A percentile compares a stretch with the other conserved stretches of the same genome.
phyloP scores from a whole-genome alignment of 2,797 vertebrate genomes.

The Paramormyrops hopkinsi region DNA sequence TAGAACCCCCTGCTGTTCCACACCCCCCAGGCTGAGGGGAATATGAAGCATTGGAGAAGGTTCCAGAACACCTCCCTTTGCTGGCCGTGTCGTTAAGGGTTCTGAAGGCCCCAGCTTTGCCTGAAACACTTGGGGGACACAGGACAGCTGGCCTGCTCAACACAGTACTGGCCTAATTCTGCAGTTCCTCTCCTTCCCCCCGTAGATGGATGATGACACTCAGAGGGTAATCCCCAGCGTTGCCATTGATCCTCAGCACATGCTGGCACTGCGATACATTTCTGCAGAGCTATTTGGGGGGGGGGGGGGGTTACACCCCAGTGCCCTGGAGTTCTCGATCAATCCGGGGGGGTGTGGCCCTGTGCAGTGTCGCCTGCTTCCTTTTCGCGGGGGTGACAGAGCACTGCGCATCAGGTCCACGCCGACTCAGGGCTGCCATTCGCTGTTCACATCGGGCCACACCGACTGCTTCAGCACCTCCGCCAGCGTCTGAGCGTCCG shows the following conservation, averaged over 20 bases:
- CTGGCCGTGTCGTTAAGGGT: not conserved
- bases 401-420: not conserved
- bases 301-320: not conserved
- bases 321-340: not conserved
- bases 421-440: not conserved
- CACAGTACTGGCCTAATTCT: not conserved
- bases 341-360: not conserved
- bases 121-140: no score
- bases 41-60: not conserved
- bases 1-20: not conserved
- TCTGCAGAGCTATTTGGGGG: conserved; percentile 17
- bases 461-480: not conserved
- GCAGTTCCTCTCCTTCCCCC: not conserved
- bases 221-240: not conserved
- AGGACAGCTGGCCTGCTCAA: not conserved
- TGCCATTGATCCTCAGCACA: conserved; percentile 3
- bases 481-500: not conserved
- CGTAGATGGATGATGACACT: not conserved
- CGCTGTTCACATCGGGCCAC: not conserved
- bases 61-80: not conserved
- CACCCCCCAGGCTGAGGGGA: not conserved
- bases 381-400: not conserved
- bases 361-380: not conserved
- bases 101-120: not conserved
- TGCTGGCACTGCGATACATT: conserved; percentile 6